phyloP scores from a whole-genome alignment of 2,113 vertebrate genomes.

The Raja brachyura region DNA sequence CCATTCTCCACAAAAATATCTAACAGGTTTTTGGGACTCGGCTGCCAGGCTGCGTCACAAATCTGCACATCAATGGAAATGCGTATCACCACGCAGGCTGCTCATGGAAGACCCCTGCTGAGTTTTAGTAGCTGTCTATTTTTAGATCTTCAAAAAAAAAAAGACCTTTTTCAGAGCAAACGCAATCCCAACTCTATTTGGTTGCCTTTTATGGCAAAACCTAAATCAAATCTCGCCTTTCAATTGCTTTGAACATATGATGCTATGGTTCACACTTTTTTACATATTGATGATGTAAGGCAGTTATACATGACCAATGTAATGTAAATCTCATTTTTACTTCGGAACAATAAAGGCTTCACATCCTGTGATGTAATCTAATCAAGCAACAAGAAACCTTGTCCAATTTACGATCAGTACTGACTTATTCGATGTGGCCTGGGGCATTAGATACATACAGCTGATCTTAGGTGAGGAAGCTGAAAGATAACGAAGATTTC shows the following conservation, averaged over 20 bases:
- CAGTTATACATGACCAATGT: not conserved
- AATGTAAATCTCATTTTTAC: not conserved
- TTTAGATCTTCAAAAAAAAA: not conserved
- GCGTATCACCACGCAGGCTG: slow-evolving; percentile 24
- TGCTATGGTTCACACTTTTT: not conserved
- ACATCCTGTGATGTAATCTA: not conserved
- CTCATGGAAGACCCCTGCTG: slow-evolving; percentile 22
- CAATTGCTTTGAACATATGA: not conserved
- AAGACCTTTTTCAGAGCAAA: not conserved
- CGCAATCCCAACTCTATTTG: slow-evolving; percentile 8
- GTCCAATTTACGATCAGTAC: not conserved
- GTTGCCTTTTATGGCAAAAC: not conserved
- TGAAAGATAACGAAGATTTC: not conserved
- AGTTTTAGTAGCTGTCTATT: slow-evolving; percentile 32
- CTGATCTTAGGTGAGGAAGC: not conserved
- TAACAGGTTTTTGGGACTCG: not conserved
- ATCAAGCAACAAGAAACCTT: not conserved
- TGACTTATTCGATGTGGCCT: not conserved
- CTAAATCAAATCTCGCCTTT: not conserved
- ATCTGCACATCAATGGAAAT: slow-evolving; percentile 38
- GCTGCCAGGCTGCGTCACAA: slow-evolving; percentile 32
- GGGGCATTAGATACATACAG: not conserved
- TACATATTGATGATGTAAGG: not conserved
- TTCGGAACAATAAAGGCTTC: not conserved
- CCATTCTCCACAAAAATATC: not conserved